Base-by-base conservation (phyloP, 2,888 invertebrate species). In the Alviniconcha strummeri region DNA sequence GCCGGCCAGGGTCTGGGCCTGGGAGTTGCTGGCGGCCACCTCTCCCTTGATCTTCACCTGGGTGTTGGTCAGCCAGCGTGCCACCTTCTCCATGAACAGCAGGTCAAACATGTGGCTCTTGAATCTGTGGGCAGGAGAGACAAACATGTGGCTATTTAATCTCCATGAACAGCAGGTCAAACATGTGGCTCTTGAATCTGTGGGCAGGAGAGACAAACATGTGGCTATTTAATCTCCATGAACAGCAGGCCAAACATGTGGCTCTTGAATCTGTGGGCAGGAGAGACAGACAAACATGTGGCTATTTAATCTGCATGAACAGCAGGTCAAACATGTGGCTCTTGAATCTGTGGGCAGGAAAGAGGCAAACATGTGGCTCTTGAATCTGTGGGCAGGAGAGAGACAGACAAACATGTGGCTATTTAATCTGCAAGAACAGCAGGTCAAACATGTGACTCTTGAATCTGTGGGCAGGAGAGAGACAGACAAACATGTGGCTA, bases 81-180 rank as follows among this genome's bases (percentile, higher is more conserved):
- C 91, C 15, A 93, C 90, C 87, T 91, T 92, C 90, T 94, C 94
- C 92, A 94, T 93, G 87, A 94, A 94, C 67, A 92, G 89, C 83
- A 94, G 89, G 87, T 94, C 94, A 87, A 92, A 90, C 92, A 93
- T 92, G 88, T 94, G 93, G 86, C 91, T 90, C 88, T 93, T 92
- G 86, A 94, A 94, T 84, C 93, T 93, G 86, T 36, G 36, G 36
- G 36, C 36, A 36, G 36, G 36, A 36, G 36, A 36, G 36, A 64
- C 64, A 64, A 64, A 64, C 64, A 64, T 64, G 64, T 64, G 64
- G 15, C 64, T 13, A 9, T 64, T 64, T 64, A 64, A 13, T 92
- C 90, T 94, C 93, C 92, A 94, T 93, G 87, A 94, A 94, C 67
- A 92, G 89, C 83, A 94, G 89, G 87, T 94, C 94, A 87, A 92